Conservation (phyloP, 2,113 vertebrate species). For the Pachypanchax playfairii region DNA sequence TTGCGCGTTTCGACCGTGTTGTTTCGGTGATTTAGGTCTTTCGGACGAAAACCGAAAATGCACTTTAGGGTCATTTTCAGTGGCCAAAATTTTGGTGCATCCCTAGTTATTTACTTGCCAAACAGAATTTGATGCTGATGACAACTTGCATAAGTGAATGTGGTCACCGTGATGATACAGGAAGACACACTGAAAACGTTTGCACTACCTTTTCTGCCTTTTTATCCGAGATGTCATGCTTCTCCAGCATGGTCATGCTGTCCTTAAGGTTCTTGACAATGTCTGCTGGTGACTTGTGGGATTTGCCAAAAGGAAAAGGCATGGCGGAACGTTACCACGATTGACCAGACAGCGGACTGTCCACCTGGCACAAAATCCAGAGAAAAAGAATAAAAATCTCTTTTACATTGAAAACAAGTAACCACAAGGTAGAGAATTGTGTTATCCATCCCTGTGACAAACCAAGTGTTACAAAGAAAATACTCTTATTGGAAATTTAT, state of each 20-base stretch:
- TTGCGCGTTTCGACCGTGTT: no score
- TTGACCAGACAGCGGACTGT: constrained; percentile 76
- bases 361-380: constrained; percentile 81
- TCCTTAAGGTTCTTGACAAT: constrained; percentile 98
- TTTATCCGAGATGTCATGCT: constrained; percentile 94
- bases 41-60: no score
- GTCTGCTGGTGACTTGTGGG: constrained; percentile 97
- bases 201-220: constrained; percentile 90
- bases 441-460: not conserved
- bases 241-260: constrained; percentile 93
- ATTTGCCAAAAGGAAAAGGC: constrained; percentile 98
- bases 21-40: no score
- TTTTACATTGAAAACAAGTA: not conserved
- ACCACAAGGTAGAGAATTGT: not conserved
- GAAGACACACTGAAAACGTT: not conserved
- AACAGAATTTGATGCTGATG: not conserved
- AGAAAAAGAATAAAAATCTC: not conserved
- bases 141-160: no score
- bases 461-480: no score
- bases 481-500: no score
- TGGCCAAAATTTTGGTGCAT: not conserved
- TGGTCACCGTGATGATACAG: not conserved
- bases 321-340: constrained; percentile 82
- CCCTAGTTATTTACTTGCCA: no score
- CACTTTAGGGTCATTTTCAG: no score